phyloP scores from a whole-genome alignment of 2,113 vertebrate genomes.

The Prunella fulvescens region DNA sequence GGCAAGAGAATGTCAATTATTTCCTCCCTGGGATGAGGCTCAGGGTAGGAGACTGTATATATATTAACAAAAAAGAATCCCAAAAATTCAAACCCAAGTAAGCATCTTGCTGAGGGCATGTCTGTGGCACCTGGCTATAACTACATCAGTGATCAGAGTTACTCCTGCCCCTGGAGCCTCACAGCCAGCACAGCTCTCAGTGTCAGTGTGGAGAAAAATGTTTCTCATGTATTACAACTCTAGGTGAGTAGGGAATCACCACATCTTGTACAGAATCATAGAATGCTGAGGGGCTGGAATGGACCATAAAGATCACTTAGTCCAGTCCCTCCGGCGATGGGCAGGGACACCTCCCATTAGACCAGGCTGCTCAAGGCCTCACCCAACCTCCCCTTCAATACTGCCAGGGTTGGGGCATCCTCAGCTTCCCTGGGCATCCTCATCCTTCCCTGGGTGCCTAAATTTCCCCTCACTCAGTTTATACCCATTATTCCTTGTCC shows the following conservation, averaged over 20 bases:
- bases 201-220: not conserved
- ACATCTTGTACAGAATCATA: not conserved
- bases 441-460: not conserved
- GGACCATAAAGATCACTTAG: too few relatives aligned
- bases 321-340: accelerated
- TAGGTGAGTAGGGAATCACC: not conserved
- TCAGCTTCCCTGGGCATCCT: not conserved
- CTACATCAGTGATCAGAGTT: not conserved
- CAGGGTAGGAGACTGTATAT: not conserved
- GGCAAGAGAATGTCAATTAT: conserved; percentile 20
- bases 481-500: not conserved
- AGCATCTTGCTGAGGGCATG: not conserved
- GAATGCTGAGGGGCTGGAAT: not conserved
- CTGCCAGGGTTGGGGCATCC: not conserved
- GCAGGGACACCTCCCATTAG: not conserved
- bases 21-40: not conserved
- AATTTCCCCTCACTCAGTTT: not conserved
- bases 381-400: not conserved
- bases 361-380: not conserved
- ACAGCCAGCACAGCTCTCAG: not conserved
- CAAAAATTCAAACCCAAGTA: not conserved
- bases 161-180: not conserved
- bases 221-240: not conserved
- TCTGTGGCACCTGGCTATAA: not conserved
- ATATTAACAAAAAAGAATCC: not conserved